Evolutionary conservation across 2,797 vertebrate genomes (phyloP).

Genomic region (Carcharodon carcharias): DNA sequence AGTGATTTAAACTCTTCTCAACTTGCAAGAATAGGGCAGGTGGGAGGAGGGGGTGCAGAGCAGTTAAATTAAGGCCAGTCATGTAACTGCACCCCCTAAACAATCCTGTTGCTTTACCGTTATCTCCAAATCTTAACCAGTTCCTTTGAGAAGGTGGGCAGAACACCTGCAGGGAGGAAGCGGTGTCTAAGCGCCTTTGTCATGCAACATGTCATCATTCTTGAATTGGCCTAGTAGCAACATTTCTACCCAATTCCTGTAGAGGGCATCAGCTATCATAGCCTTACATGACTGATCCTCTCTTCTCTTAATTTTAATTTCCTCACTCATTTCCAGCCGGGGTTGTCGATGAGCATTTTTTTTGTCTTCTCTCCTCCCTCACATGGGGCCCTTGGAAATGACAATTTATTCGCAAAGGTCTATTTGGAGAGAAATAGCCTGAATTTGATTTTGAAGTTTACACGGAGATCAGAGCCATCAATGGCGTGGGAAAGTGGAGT

Average conservation of each 20-base stretch:
- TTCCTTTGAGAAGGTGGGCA: neutral
- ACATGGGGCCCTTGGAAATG: neutral
- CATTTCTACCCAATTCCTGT: no score
- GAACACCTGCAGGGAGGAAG: neutral
- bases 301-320: no score
- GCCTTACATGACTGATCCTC: no score
- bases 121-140: neutral
- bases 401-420: neutral
- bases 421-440: neutral
- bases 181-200: no score
- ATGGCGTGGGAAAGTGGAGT: no score
- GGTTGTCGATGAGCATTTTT: no score
- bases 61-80: neutral
- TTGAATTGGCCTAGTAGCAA: no score
- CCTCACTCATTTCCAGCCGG: no score
- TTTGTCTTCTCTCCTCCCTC: no score
- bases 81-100: neutral
- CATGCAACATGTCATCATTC: no score
- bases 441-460: neutral
- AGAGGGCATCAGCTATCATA: no score
- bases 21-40: neutral
- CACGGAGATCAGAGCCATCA: neutral
- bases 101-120: neutral
- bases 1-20: neutral
- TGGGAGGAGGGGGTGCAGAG: neutral